Evolutionary conservation across 2,888 invertebrate species (phyloP).

Genomic region (Tinea pellionella): DNA sequence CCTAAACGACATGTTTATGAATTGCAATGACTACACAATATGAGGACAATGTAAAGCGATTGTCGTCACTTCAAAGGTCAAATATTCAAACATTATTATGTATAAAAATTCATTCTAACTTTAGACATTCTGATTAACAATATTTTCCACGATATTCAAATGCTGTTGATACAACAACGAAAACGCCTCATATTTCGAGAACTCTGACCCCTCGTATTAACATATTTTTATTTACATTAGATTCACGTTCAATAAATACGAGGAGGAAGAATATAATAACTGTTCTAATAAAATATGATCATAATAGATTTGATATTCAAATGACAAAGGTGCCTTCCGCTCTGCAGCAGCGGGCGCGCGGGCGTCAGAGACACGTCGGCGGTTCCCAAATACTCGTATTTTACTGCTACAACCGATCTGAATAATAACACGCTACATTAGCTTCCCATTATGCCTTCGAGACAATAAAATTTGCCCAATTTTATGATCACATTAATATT

Average conservation of each 20-base stretch:
- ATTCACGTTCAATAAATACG: slow-evolving; percentile 46
- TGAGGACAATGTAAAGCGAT: slow-evolving; percentile 1
- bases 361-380: slow-evolving; percentile 16
- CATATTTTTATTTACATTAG: slow-evolving; percentile 45
- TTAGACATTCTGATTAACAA: slow-evolving; percentile 1
- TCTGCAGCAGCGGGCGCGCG: slow-evolving; percentile 26
- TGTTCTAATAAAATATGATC: slow-evolving; percentile 61
- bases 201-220: slow-evolving; percentile 38
- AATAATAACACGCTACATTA: slow-evolving; percentile 71
- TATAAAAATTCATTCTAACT: slow-evolving; percentile 9
- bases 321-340: slow-evolving; percentile 59
- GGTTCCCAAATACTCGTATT: slow-evolving; percentile 51
- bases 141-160: slow-evolving; percentile 8
- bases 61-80: slow-evolving; percentile 12
- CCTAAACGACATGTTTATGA: slow-evolving; percentile 10
- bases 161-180: not conserved
- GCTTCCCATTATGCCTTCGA: slow-evolving; percentile 69
- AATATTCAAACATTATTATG: slow-evolving; percentile 11
- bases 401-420: slow-evolving; percentile 66
- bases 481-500: slow-evolving; percentile 70
- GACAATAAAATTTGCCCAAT: slow-evolving; percentile 70
- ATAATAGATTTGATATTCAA: slow-evolving; percentile 65
- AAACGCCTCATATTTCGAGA: slow-evolving; percentile 18
- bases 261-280: slow-evolving; percentile 66
- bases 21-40: slow-evolving; percentile 10